phyloP scores from a whole-genome alignment of 2,113 vertebrate species.

The Labeo catla region DNA sequence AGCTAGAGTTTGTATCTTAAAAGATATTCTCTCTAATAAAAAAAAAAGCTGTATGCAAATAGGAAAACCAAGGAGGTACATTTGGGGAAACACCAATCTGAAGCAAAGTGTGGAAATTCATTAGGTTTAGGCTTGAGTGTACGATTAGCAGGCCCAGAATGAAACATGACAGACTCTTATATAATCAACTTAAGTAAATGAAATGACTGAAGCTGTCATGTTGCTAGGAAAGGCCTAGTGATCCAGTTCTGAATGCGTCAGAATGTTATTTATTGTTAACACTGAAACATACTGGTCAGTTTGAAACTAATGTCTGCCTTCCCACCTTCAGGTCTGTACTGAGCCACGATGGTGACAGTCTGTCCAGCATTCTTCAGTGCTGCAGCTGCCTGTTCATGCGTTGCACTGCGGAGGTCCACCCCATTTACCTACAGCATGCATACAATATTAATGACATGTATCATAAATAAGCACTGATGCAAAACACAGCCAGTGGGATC shows the following conservation, averaged over 20 bases:
- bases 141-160: background rate
- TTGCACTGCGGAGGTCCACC: slow-evolving; percentile 90
- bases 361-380: slow-evolving; percentile 95
- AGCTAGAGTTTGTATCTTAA: background rate
- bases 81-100: background rate
- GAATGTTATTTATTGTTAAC: background rate
- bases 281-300: background rate
- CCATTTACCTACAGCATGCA: slow-evolving; percentile 85
- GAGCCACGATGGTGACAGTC: slow-evolving; percentile 92
- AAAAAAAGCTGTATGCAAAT: background rate
- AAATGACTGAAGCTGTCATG: background rate
- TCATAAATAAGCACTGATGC: background rate
- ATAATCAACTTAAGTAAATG: background rate
- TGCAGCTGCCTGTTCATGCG: slow-evolving; percentile 94
- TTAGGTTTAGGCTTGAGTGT: background rate
- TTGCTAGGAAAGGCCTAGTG: background rate
- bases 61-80: background rate
- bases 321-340: slow-evolving; percentile 96
- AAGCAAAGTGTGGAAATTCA: background rate
- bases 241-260: background rate
- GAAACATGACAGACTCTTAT: background rate
- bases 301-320: background rate
- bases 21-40: background rate
- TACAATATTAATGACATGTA: slow-evolving; percentile 8
- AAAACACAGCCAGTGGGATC: background rate